Base-by-base conservation (phyloP, 1,140 invertebrate genomes). In the Drosophila funebris region DNA sequence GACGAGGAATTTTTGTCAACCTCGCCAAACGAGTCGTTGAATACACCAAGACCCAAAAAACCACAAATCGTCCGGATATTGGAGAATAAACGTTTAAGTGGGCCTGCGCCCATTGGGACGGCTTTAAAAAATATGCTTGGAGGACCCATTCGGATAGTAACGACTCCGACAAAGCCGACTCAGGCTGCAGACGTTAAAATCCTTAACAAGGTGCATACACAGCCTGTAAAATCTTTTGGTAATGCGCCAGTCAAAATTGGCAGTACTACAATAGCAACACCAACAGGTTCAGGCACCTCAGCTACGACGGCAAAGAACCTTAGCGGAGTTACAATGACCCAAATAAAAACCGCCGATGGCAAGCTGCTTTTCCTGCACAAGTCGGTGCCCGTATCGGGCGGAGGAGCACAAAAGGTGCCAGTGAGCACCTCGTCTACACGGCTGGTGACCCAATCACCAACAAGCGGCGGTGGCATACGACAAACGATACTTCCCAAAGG, bases 1-100 rank as follows among this genome's bases (percentile, higher is more conserved):
- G 44, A 29, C 1, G 39, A 61, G 13, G 58, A 61, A n/a, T 24
- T 11, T 48, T 16, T 50, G 2, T 24, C 53, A 8, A 14, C 11
- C 9, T 31, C 73, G 4, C 52, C 46, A n/a, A 82, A 74, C 36
- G 90, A 84, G 24, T 73, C 80, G 0, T 41, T 91, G 2, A 87
- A 91, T 41, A 91, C 90, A 2, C 82, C 82, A 3, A 79, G 70
- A 46, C 76, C 73, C 5, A 91, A 91, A 36, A 90, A 75, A 37
- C 29, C 60, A 44, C 60, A 69, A n/a, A 69, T 13, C 11, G 56
- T 75, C 9, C 57, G 73, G 7, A 78, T 87, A 53, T 11, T 89
- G 13, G 85, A 84, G 9, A 73, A 89, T 37, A 85, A 76, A 43
- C 77, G 78, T 0, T 9, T 74, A 14, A 8, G 41, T 5, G 13